Evolutionary conservation across 2,113 vertebrate genomes (phyloP).

Genomic region (human): GRCh38 chr5:165058001-165058500

Average conservation of each 20-base stretch:
- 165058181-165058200: conserved; percentile 29
- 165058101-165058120: conserved; percentile 56
- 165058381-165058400: not conserved
- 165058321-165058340: not conserved
- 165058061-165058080: conserved; percentile 73
- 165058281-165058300: not conserved
- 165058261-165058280: conserved; percentile 9
- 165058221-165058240: not conserved
- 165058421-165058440: not conserved
- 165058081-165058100: conserved; percentile 69
- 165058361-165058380: not conserved
- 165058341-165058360: not conserved
- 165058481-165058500: not conserved
- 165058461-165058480: not conserved
- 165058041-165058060: conserved; percentile 63
- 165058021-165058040: conserved; percentile 58
- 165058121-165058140: conserved; percentile 67
- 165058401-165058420: conserved; percentile 3
- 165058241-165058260: not conserved
- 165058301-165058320: not conserved
- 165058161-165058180: conserved; percentile 64
- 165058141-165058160: conserved; percentile 55
- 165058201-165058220: not conserved
- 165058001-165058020: conserved; percentile 71
- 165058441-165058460: not conserved